These are phyloP conservation scores for Aptenodytes patagonicus DNA, from an alignment of 2,113 vertebrate species.

Conservation along the genomic window DNA sequence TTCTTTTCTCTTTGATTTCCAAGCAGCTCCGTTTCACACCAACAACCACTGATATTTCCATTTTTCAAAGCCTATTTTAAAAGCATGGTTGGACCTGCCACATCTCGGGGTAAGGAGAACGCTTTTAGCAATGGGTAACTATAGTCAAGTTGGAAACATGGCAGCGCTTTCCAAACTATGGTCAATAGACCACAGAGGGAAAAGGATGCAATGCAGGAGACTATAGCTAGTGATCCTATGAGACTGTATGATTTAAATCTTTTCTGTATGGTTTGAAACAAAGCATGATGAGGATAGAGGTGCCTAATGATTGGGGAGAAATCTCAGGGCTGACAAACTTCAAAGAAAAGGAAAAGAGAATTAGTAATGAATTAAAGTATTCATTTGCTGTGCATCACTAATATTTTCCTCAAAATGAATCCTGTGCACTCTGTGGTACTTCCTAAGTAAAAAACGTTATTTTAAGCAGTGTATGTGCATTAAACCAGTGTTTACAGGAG, in stretches of 20 bases:
- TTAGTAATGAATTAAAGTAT: neutral
- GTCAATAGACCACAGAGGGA: neutral
- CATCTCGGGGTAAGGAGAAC: neutral
- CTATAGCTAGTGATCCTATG: neutral
- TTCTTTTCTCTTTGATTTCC: constrained; percentile 8
- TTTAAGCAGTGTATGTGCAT: neutral
- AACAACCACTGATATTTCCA: neutral
- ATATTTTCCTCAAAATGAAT: neutral
- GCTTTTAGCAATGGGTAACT: neutral
- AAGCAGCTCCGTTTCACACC: neutral
- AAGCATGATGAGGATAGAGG: neutral
- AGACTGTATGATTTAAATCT: neutral
- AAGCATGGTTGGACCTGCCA: neutral
- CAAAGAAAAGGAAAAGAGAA: neutral
- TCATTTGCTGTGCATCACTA: neutral
- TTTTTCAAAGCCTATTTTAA: constrained; percentile 34
- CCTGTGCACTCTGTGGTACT: neutral
- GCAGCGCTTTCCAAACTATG: neutral
- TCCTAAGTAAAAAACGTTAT: neutral
- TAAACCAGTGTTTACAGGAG: neutral
- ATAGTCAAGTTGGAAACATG: neutral
- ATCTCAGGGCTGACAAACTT: neutral
- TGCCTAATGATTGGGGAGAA: neutral
- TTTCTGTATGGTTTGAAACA: neutral
- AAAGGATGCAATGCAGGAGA: neutral